Evolutionary conservation across 2,797 vertebrate genomes (phyloP).

Genomic region (Erethizon dorsatum): DNA sequence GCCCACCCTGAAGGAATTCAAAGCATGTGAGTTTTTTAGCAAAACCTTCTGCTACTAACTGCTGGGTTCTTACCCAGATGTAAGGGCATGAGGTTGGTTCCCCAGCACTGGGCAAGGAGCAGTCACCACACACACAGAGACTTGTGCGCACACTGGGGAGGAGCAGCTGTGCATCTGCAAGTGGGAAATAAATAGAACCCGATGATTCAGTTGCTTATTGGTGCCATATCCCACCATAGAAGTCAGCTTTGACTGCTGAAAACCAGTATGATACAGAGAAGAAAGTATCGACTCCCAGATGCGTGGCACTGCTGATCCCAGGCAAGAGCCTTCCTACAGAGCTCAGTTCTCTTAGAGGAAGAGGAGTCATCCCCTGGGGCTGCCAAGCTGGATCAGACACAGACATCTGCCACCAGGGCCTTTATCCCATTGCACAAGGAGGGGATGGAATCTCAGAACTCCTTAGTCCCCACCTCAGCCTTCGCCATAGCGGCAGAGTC

Average conservation of each 20-base stretch:
- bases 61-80: not conserved
- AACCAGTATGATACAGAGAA: fast-evolving
- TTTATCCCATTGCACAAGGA: fast-evolving
- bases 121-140: fast-evolving
- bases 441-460: fast-evolving
- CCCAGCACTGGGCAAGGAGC: not conserved
- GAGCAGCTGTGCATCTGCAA: fast-evolving
- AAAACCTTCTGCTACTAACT: not conserved
- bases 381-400: fast-evolving
- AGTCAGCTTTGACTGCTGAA: not conserved
- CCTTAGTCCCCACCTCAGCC: fast-evolving
- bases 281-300: fast-evolving
- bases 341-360: not conserved
- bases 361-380: not conserved
- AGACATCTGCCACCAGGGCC: too few relatives aligned
- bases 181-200: not conserved
- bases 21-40: not conserved
- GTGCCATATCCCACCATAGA: fast-evolving
- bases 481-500: fast-evolving
- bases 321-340: not conserved
- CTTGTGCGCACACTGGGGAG: fast-evolving
- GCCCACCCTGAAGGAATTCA: not conserved
- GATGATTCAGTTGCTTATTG: fast-evolving
- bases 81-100: fast-evolving
- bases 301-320: fast-evolving